Base-by-base conservation (phyloP, 2,113 vertebrate species). In the Macrotis lagotis region DNA sequence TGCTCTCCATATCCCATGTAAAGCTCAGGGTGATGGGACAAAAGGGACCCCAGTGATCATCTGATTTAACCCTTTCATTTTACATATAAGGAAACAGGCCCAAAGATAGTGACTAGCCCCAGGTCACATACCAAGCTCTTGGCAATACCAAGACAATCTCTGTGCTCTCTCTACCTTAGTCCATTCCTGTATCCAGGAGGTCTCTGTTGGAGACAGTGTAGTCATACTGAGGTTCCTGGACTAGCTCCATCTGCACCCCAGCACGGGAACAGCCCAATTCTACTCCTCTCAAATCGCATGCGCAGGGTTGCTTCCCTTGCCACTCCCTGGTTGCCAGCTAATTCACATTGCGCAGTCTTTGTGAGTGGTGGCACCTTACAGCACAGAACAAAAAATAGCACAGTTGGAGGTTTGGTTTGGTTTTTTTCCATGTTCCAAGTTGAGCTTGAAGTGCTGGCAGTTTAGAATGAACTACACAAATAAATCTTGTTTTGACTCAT, bases 401-500 rank as follows among this genome's bases (percentile, higher is more conserved):
- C 66, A 83, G 66, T 83, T 83, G 66, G 66, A 83, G 66, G 66
- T 44, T 83, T 83, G 66, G 90, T 96, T 96, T 95, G 91, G 95
- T 97, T 95, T 90, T 55, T 59, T n/a, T 4, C 3, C 31, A 94
- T 50, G 0, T 96, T 97, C 96, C 96, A 97, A 97, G 94, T 95
- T 94, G 96, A 96, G 97, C 95, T 95, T 95, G 95, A 96, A 97
- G 96, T 96, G 96, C 96, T 97, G 96, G 96, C 97, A 97, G 96
- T 97, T 97, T 96, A 95, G 96, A 98, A 96, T 1, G 11, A 97
- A 89, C 95, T 94, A 95, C 95, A 96, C 96, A 97, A 98, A 97
- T 97, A 98, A 97, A 97, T 97, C 96, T 97, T 98, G 97, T 98
- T 97, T 98, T 97, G 97, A 97, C 97, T 98, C 97, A 98, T 97